phyloP scores from a whole-genome alignment of 2,113 vertebrate species.

The Agapornis roseicollis region DNA sequence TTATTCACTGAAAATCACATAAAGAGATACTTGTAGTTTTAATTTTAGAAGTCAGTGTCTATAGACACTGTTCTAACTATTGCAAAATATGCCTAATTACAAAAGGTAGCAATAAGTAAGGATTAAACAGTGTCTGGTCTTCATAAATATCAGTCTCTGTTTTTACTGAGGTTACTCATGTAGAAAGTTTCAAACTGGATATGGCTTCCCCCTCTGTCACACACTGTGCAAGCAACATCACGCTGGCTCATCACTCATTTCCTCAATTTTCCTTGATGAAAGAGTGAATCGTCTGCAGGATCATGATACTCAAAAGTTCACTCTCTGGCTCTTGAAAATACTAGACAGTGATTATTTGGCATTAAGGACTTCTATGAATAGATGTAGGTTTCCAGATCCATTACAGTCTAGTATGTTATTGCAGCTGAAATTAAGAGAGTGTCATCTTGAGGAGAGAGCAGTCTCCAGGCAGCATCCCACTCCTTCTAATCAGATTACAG shows the following conservation, averaged over 20 bases:
- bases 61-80: not conserved
- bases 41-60: not conserved
- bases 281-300: not conserved
- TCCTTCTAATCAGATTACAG: not conserved
- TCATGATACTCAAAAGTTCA: not conserved
- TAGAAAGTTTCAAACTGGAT: not conserved
- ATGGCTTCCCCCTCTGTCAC: not conserved
- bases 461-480: not conserved
- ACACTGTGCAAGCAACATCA: not conserved
- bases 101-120: not conserved
- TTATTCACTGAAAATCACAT: not conserved
- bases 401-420: not conserved
- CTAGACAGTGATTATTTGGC: not conserved
- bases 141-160: not conserved
- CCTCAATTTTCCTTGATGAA: not conserved
- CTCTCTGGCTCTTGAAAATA: not conserved
- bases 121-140: not conserved
- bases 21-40: not conserved
- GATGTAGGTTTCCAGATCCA: not conserved
- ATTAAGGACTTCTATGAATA: slow-evolving; percentile 3
- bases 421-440: not conserved
- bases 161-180: not conserved
- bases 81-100: not conserved
- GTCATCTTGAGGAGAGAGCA: not conserved
- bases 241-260: not conserved